These are phyloP conservation scores for Mugil cephalus DNA, from an alignment of 2,113 vertebrate species.

Conservation along the genomic window DNA sequence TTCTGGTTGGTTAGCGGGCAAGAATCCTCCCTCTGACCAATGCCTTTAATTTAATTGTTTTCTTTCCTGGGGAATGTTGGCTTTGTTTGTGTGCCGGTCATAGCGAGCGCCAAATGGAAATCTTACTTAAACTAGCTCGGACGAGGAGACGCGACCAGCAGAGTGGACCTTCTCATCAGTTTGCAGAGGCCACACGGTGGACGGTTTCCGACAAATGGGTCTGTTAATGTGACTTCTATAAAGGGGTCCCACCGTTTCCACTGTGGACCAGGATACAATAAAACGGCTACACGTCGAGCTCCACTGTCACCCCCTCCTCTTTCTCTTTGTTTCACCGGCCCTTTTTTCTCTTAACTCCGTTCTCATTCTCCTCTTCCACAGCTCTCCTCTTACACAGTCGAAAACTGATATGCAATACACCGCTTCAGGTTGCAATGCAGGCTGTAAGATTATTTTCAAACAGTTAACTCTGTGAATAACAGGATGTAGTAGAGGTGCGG, in stretches of 20 bases:
- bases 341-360: conserved; percentile 70
- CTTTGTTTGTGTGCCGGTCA: conserved; percentile 66
- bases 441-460: conserved; percentile 81
- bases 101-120: conserved; percentile 61
- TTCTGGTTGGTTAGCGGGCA: conserved; percentile 24
- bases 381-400: conserved; percentile 59
- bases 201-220: conserved; percentile 64
- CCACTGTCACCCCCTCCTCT: conserved; percentile 34
- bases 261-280: conserved; percentile 58
- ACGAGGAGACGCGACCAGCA: conserved; percentile 55
- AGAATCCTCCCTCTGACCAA: conserved; percentile 33
- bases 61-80: conserved; percentile 45
- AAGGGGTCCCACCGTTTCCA: conserved; percentile 65
- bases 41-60: conserved; percentile 58
- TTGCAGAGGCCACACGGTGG: conserved; percentile 37
- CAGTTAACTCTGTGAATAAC: conserved; percentile 62
- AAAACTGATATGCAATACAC: conserved; percentile 82
- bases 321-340: conserved; percentile 67
- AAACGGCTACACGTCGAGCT: conserved; percentile 54
- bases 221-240: conserved; percentile 71
- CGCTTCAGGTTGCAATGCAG: conserved; percentile 78
- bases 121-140: conserved; percentile 63
- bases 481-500: conserved; percentile 59
- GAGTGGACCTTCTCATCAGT: conserved; percentile 52
- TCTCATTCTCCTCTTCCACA: conserved; percentile 52